Evolutionary conservation across 2,797 vertebrate species (phyloP).

Genomic region (Acipenser ruthenus): DNA sequence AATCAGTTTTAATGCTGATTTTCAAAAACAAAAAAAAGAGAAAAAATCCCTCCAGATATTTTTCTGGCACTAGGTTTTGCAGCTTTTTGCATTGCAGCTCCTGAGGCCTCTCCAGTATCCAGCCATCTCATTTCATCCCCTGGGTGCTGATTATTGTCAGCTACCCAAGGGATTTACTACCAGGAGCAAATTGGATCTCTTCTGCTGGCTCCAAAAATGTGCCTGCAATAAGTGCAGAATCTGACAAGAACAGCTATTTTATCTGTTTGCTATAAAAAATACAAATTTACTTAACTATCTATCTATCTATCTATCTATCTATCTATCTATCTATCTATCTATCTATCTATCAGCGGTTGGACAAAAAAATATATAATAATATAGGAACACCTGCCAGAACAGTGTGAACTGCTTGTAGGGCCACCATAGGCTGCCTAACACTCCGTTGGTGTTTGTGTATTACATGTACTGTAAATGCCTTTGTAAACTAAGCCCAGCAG

Average conservation of each 20-base stretch:
- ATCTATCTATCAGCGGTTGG: background rate
- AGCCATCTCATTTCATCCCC: background rate
- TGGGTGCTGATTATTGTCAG: background rate
- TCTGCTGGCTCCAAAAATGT: too few species aligned
- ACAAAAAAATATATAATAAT: too few species aligned
- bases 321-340: conserved; percentile 3
- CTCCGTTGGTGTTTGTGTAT: too few species aligned
- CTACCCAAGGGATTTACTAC: background rate
- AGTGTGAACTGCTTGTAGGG: too few species aligned
- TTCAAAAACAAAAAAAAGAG: background rate
- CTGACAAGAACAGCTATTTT: background rate
- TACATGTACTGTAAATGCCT: too few species aligned
- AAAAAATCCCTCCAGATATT: background rate
- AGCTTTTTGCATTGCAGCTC: background rate
- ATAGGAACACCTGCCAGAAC: too few species aligned
- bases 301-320: conserved; percentile 3
- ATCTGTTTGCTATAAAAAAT: background rate
- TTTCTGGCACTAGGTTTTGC: background rate
- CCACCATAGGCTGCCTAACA: too few species aligned
- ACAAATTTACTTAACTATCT: background rate
- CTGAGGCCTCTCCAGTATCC: background rate
- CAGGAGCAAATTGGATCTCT: background rate
- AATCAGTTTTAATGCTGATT: background rate
- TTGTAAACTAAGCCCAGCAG: too few species aligned
- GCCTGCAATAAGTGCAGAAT: too few species aligned